A percentile compares a stretch with the other conserved stretches of the same genome.
phyloP scores from a whole-genome alignment of 1,140 invertebrate genomes.

The Bombus sibiricus region DNA sequence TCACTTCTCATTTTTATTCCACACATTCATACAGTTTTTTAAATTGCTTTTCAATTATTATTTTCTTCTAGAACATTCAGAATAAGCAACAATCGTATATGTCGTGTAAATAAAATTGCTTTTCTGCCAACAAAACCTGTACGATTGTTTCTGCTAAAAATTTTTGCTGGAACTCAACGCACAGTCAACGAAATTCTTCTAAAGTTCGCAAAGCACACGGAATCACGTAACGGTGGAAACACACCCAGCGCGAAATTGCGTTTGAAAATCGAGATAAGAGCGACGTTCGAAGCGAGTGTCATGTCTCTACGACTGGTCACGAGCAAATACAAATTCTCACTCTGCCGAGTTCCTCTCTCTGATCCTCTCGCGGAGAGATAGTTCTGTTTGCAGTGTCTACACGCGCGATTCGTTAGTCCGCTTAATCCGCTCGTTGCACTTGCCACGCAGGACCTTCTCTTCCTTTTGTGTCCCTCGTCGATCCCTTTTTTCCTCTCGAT shows the following conservation, averaged over 20 bases:
- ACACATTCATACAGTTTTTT: neutral
- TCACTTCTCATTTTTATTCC: neutral
- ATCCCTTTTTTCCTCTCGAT: neutral
- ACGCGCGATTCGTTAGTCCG: constrained; percentile 30
- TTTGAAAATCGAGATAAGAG: constrained; percentile 28
- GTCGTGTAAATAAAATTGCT: too few species aligned
- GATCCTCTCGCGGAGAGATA: constrained; percentile 22
- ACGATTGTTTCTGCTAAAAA: neutral
- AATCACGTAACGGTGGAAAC: neutral
- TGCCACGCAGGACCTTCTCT: constrained; percentile 18
- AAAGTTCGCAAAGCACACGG: neutral
- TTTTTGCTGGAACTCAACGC: neutral
- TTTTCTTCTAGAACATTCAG: too few species aligned
- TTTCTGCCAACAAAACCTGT: too few species aligned
- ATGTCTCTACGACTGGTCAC: neutral
- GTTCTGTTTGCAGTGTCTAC: constrained; percentile 49
- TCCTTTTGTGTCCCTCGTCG: neutral
- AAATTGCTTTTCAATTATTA: neutral
- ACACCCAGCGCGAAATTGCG: neutral
- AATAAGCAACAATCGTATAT: too few species aligned
- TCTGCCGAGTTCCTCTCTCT: constrained; percentile 6
- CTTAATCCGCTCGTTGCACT: constrained; percentile 35
- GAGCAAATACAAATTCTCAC: constrained; percentile 46
- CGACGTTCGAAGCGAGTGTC: constrained; percentile 3
- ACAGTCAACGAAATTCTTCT: too few species aligned